Evolutionary conservation across 1,140 invertebrate genomes (phyloP).

Genomic region (Hylaeus volcanicus): DNA sequence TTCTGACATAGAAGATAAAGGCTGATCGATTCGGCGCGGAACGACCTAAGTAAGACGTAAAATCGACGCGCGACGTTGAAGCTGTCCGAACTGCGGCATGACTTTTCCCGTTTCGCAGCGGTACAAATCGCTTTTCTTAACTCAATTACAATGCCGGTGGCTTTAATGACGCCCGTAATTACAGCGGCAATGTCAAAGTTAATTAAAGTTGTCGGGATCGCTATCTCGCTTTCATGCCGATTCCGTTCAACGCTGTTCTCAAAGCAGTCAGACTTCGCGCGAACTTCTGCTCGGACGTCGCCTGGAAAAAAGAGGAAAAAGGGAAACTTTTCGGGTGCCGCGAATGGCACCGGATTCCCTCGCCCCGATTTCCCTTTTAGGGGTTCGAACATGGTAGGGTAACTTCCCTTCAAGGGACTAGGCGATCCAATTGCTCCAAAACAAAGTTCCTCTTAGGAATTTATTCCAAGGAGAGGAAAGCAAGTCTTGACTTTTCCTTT

Average conservation of each 20-base stretch:
- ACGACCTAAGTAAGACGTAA: background rate
- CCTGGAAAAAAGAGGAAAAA: background rate
- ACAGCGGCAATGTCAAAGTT: slow-evolving; percentile 68
- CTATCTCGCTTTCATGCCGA: slow-evolving; percentile 66
- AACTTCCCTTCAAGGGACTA: too few species aligned
- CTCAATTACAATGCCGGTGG: slow-evolving; percentile 66
- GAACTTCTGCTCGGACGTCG: slow-evolving; percentile 10
- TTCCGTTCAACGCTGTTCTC: slow-evolving; percentile 50
- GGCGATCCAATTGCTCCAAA: too few species aligned
- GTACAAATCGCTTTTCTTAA: slow-evolving; percentile 66
- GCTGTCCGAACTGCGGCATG: slow-evolving; percentile 1
- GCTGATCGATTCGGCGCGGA: too few species aligned
- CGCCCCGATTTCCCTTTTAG: slow-evolving; percentile 24
- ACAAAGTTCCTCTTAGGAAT: too few species aligned
- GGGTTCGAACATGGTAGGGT: background rate
- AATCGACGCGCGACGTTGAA: background rate
- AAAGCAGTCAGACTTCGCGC: slow-evolving; percentile 32
- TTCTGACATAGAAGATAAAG: too few species aligned
- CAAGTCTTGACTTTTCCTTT: too few species aligned
- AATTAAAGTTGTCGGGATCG: slow-evolving; percentile 67
- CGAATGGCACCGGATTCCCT: slow-evolving; percentile 8
- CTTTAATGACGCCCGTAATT: slow-evolving; percentile 67
- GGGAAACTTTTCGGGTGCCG: slow-evolving; percentile 15
- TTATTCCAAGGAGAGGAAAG: too few species aligned
- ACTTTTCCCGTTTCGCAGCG: slow-evolving; percentile 49